A percentile compares a stretch with the other conserved stretches of the same genome.
These are phyloP conservation scores for Lithophane leautieri DNA, from an alignment of 2,888 invertebrate genomes.

Conservation along the genomic window DNA sequence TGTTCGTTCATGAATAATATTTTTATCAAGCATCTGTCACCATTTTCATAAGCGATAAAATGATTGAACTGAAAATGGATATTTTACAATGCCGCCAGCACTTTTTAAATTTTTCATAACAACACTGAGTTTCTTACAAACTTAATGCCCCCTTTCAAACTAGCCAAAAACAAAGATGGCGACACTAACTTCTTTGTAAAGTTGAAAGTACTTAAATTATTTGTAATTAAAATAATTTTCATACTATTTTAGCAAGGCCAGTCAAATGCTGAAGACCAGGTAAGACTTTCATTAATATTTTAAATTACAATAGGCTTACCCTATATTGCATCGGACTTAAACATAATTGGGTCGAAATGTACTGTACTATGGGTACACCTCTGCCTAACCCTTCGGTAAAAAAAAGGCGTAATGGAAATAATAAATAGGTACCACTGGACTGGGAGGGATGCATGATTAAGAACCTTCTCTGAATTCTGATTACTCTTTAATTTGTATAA, in stretches of 20 bases:
- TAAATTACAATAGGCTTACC: too few relatives aligned
- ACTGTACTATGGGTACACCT: too few relatives aligned
- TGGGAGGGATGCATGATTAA: neutral
- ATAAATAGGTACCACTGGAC: neutral
- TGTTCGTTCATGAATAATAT: neutral
- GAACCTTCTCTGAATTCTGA: too few relatives aligned
- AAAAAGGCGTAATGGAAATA: too few relatives aligned
- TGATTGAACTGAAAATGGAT: neutral
- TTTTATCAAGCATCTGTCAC: neutral
- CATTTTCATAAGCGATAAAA: neutral
- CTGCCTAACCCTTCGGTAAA: too few relatives aligned
- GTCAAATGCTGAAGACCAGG: constrained; percentile 39
- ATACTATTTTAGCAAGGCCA: constrained; percentile 24
- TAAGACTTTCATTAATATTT: neutral
- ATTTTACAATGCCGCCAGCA: neutral
- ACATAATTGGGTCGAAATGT: too few relatives aligned
- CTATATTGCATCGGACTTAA: too few relatives aligned
- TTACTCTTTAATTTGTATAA: neutral
- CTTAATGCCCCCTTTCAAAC: neutral
- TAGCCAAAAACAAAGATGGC: neutral
- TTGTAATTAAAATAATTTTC: neutral
- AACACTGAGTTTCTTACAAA: neutral
- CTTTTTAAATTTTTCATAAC: neutral
- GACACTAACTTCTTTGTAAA: neutral
- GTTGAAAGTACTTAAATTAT: neutral